Evolutionary conservation across 2,888 invertebrate genomes (phyloP).

Genomic region (Lucinisca nassula): DNA sequence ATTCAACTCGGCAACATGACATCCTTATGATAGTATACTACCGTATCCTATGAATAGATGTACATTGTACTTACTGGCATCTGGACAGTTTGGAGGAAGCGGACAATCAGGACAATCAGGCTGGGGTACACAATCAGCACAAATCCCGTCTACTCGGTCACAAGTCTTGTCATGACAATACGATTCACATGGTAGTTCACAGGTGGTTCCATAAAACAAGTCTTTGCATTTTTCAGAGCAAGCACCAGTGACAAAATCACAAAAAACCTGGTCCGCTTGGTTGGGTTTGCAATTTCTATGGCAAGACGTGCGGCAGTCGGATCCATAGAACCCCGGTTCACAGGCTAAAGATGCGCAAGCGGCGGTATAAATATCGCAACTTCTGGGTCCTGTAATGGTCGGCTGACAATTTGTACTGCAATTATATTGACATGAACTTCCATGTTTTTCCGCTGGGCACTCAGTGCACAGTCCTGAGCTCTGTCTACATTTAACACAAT

Average conservation of each 20-base stretch:
- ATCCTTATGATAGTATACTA: too few species aligned
- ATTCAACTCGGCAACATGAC: too few species aligned
- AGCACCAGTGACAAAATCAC: constrained; percentile 30
- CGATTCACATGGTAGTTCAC: constrained; percentile 29
- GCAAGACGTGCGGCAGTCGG: constrained; percentile 37
- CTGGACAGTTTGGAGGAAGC: background rate
- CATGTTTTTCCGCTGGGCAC: constrained; percentile 43
- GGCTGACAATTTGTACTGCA: constrained; percentile 48
- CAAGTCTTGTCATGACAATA: constrained; percentile 41
- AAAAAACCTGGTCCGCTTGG: background rate
- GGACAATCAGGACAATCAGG: background rate
- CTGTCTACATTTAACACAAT: constrained; percentile 42
- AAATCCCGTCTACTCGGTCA: constrained; percentile 5
- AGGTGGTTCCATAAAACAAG: constrained; percentile 38
- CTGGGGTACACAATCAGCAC: background rate
- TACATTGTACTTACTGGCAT: background rate
- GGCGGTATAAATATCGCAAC: constrained; percentile 42
- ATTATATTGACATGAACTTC: constrained; percentile 7
- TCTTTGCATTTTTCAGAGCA: constrained; percentile 44
- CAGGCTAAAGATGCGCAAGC: constrained; percentile 37
- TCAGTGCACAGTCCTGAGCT: constrained; percentile 35
- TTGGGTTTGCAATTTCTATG: constrained; percentile 31
- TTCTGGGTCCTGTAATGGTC: background rate
- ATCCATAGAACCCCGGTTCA: constrained; percentile 25
- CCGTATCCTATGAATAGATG: too few species aligned